Evolutionary conservation across 2,888 invertebrate genomes (phyloP).

Genomic region (Alitta virens): DNA sequence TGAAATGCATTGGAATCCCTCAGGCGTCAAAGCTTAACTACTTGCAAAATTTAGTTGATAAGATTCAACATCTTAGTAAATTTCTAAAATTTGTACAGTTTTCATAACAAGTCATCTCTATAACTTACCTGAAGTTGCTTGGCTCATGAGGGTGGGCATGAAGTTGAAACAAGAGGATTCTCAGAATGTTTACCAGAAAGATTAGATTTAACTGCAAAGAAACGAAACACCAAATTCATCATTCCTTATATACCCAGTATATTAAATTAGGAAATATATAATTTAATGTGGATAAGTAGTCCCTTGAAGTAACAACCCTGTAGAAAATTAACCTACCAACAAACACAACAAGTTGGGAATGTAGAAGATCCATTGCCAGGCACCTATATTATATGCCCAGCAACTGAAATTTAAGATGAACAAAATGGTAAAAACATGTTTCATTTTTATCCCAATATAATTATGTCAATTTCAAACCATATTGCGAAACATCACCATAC

Average conservation of each 20-base stretch:
- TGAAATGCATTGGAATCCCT: too few relatives aligned
- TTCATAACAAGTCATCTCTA: too few relatives aligned
- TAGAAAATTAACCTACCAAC: constrained; percentile 16
- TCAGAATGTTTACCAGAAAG: constrained; percentile 30
- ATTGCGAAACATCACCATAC: too few relatives aligned
- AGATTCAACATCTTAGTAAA: too few relatives aligned
- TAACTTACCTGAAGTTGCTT: constrained; percentile 31
- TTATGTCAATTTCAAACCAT: too few relatives aligned
- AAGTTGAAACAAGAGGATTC: constrained; percentile 32
- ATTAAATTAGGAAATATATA: background rate
- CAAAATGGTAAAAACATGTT: too few relatives aligned
- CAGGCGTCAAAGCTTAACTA: too few relatives aligned
- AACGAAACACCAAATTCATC: background rate
- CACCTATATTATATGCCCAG: constrained; percentile 21
- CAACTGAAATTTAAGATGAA: constrained; percentile 18
- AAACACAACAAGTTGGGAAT: constrained; percentile 27
- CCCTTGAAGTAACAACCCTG: too few relatives aligned
- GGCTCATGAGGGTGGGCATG: constrained; percentile 35
- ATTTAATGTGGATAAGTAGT: background rate
- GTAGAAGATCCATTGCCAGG: constrained; percentile 23
- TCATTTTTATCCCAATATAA: too few relatives aligned
- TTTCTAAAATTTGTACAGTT: too few relatives aligned
- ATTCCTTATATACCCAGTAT: background rate
- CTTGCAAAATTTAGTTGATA: too few relatives aligned
- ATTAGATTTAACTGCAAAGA: constrained; percentile 21